A percentile compares a stretch with the other conserved stretches of the same genome.
These are phyloP conservation scores for Stratiomys singularior DNA, from an alignment of 2,888 invertebrate species.

Conservation along the genomic window DNA sequence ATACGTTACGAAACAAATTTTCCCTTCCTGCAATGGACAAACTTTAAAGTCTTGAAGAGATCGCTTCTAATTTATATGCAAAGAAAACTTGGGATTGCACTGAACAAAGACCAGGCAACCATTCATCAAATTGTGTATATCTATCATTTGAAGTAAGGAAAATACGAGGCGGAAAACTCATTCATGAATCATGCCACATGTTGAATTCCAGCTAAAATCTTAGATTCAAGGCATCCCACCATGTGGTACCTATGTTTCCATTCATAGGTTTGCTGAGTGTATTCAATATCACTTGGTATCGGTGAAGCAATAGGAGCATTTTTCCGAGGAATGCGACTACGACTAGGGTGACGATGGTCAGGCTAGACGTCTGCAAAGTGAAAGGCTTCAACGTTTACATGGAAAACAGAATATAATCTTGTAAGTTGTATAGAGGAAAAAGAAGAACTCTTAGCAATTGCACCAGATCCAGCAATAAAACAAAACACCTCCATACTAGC, in stretches of 20 bases:
- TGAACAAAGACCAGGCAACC: too few species aligned
- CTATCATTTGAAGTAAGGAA: too few species aligned
- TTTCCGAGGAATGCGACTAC: background rate
- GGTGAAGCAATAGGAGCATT: conserved; percentile 14
- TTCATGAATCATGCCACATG: background rate
- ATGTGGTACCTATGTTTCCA: background rate
- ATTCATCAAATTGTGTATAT: too few species aligned
- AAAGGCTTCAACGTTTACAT: conserved; percentile 31
- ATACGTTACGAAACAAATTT: too few species aligned
- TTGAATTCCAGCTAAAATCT: background rate
- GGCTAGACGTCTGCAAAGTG: conserved; percentile 43
- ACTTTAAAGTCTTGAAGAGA: too few species aligned
- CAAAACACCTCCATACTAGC: background rate
- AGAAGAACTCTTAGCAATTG: background rate
- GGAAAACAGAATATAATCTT: background rate
- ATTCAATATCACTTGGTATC: background rate
- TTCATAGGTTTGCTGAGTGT: background rate
- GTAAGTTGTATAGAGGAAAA: background rate
- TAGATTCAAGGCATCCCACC: background rate
- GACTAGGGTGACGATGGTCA: conserved; percentile 2
- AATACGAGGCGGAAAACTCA: background rate
- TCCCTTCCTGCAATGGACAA: too few species aligned
- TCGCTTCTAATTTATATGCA: too few species aligned
- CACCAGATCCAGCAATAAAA: background rate
- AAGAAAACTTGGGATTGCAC: too few species aligned